Base-by-base conservation (phyloP, 2,113 vertebrate genomes). In the human (Homo sapiens) region DNA sequence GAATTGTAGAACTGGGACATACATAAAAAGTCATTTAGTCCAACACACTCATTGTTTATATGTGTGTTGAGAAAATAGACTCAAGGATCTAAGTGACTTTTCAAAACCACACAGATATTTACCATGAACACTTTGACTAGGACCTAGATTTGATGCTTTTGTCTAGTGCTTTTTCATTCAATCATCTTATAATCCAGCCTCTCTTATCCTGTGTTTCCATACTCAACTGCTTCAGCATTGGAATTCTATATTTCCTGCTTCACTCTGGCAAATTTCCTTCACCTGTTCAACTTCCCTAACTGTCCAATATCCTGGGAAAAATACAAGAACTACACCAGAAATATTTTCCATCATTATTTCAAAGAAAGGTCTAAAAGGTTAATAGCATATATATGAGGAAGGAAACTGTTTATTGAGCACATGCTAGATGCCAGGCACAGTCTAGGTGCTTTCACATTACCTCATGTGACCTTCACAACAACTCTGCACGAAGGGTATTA, bases 311-410 rank as follows among this genome's bases (percentile, higher is more conserved):
- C 66, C 94, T 96, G 57, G 92, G 84, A 43, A 98, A 98, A 97
- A 97, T 68, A 86, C 66, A 92, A 84, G 55, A 89, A 52, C 48
- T 91, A 96, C 50, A 93, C 1, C 72, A 96, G 32, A 91, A 93
- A 88, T 94, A 64, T 97, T 98, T 98, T 97, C 93, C 96, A 75
- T 89, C 40, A 61, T 6, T 82, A 61, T 96, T 93, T 96, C 94
- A 97, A 90, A 95, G 75, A 92, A 97, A 90, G 55, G 76, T 61
- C 45, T 20, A 35, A 64, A 43, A 96, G 94, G 76, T 95, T 97
- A 97, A 92, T 30, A 94, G 57, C 35, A 64, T 89, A 78, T 55
- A 61, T 76, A 23, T 40, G 68, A 97, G 96, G 96, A 97, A 97
- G 97, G 97, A 98, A 98, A 52, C 87, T 50, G 52, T 94, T 93